Percentiles rank a stretch among this genome's conserved stretches.
Evolutionary conservation across 2,888 invertebrate genomes (phyloP).

Genomic region (Pterostichus madidus): DNA sequence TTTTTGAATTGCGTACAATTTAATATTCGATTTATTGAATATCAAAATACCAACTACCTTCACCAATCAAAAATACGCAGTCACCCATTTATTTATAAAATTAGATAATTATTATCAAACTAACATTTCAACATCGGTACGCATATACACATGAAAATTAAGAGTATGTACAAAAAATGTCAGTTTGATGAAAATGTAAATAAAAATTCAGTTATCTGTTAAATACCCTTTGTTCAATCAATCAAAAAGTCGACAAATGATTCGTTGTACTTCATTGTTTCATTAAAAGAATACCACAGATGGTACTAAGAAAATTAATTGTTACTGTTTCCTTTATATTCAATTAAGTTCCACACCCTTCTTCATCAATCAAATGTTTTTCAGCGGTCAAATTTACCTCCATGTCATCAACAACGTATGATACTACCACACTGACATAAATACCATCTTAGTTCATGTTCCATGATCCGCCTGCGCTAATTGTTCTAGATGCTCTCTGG

Average conservation of each 20-base stretch:
- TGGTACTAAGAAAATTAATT: background rate
- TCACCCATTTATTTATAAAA: no score
- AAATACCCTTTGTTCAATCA: no score
- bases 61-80: no score
- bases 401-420: background rate
- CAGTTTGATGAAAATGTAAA: no score
- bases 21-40: no score
- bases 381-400: background rate
- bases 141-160: no score
- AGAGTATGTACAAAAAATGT: no score
- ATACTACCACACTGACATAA: constrained; percentile 12
- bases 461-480: constrained; percentile 47
- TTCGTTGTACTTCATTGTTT: background rate
- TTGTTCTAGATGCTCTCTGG: constrained; percentile 52
- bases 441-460: constrained; percentile 15
- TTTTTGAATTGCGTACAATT: no score
- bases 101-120: no score
- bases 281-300: background rate
- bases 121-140: no score
- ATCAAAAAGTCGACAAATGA: no score
- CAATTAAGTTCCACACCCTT: background rate
- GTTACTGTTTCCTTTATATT: background rate
- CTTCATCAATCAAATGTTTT: constrained; percentile 5
- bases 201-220: background rate
- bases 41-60: no score